Percentiles rank a stretch among this genome's conserved stretches.
Conservation (phyloP, 2,797 vertebrate species). For the Dipus sagitta region DNA sequence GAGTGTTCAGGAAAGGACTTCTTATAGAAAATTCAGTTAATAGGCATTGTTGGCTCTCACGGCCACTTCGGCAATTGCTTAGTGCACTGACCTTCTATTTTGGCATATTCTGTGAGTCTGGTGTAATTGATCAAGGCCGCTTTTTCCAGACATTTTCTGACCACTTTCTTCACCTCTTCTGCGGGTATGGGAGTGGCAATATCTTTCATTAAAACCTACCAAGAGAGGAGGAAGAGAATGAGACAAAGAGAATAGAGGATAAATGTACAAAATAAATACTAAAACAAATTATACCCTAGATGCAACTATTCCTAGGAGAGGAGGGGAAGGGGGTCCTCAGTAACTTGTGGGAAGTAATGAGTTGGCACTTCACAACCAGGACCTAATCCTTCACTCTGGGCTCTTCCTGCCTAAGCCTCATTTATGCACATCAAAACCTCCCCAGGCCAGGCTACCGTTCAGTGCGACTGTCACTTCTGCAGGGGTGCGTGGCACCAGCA, state of each 20-base stretch:
- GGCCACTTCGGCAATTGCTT: slow-evolving; percentile 85
- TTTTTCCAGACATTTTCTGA: slow-evolving; percentile 96
- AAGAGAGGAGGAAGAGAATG: not conserved
- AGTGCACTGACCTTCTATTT: slow-evolving; percentile 94
- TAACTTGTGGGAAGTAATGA: slow-evolving; percentile 50
- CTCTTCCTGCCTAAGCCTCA: slow-evolving; percentile 60
- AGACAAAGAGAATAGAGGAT: not conserved
- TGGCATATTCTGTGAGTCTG: slow-evolving; percentile 96
- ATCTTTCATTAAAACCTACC: slow-evolving; percentile 98
- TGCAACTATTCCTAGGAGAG: slow-evolving; percentile 22
- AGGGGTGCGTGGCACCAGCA: not conserved
- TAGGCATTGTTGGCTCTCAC: slow-evolving; percentile 86
- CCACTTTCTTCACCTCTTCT: slow-evolving; percentile 96
- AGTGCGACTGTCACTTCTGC: slow-evolving; percentile 62
- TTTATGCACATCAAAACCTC: slow-evolving; percentile 75
- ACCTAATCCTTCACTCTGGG: slow-evolving; percentile 45
- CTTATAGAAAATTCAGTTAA: slow-evolving; percentile 88
- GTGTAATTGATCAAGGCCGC: slow-evolving; percentile 97
- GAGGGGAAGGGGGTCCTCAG: slow-evolving; percentile 18
- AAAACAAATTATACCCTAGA: slow-evolving; percentile 35
- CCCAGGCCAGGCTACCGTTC: slow-evolving; percentile 62
- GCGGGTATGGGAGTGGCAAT: slow-evolving; percentile 95
- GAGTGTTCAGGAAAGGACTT: slow-evolving; percentile 87
- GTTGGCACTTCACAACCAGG: slow-evolving; percentile 42
- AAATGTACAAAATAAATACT: slow-evolving; percentile 48